Base-by-base conservation (phyloP, 2,888 invertebrate genomes). In the Thera britannica region DNA sequence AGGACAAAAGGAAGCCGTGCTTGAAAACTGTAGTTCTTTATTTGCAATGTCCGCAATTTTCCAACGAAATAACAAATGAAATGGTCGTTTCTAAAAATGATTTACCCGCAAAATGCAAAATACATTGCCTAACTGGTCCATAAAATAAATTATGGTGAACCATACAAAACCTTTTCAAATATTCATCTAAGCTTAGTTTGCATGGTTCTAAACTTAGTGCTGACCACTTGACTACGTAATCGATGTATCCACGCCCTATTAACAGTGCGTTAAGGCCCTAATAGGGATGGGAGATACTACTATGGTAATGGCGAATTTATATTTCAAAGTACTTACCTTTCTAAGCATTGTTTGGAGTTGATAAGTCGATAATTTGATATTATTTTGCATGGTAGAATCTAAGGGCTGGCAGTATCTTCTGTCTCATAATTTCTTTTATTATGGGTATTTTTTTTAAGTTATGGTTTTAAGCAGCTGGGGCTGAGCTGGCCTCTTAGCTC, bases 191-290 rank as follows among this genome's bases (percentile, higher is more conserved):
- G 36, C 35, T n/a, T 58, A 38, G 23, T 58, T 58, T 12, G n/a
- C 12, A 59, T 23, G 23, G 52, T 35, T 8, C 46, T 35, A 51
- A 36, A 12, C 35, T 59, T 61, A 46, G 58, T 55, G 62, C 38
- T 61, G 58, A 55, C n/a, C 35, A 58, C 9, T 60, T 48, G 60
- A 57, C 60, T 57, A 48, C 51, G 56, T 63, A 70, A 70, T 59
- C 65, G 49, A 70, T 70, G 63, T 52, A 51, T 46, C 23, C 62
- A 63, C 38, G 51, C 56, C 65, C 59, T 65, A 59, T 65, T 69
- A 65, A 57, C 62, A 62, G 56, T 52, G 59, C 55, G 59, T 65
- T 62, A 59, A 36, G 54, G 38, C 62, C 44, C 38, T 58, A 36
- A 56, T 60, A 60, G 52, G 58, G 12, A 54, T 58, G 36, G 11